Conservation (phyloP, 2,888 invertebrate genomes). For the Chaitophorus viminalis region DNA sequence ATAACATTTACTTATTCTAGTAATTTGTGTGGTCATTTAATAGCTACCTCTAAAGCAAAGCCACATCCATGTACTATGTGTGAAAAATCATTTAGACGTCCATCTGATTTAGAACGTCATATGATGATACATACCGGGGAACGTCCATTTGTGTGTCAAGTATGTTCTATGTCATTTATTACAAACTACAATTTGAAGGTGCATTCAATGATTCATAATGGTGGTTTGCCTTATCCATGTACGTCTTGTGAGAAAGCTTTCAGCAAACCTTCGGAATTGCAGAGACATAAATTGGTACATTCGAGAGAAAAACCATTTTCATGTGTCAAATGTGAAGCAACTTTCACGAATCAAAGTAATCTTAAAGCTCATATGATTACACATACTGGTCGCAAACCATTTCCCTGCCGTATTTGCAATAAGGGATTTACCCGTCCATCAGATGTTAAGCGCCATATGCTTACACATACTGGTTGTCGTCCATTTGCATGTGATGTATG, state of each 20-base stretch:
- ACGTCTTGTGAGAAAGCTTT: conserved; percentile 65
- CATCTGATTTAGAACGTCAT: conserved; percentile 64
- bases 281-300: conserved; percentile 65
- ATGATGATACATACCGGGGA: conserved; percentile 66
- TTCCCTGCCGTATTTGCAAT: conserved; percentile 64
- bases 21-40: conserved; percentile 64
- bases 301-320: conserved; percentile 65
- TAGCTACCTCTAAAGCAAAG: conserved; percentile 64
- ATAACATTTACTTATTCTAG: conserved; percentile 64
- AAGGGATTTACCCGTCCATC: conserved; percentile 65
- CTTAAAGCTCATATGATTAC: conserved; percentile 64
- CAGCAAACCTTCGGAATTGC: conserved; percentile 66
- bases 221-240: conserved; percentile 65
- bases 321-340: conserved; percentile 65
- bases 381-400: conserved; percentile 64
- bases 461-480: conserved; percentile 74
- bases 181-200: conserved; percentile 65
- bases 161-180: conserved; percentile 65
- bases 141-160: conserved; percentile 65
- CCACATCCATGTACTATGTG: conserved; percentile 64
- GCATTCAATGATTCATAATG: conserved; percentile 64
- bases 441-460: conserved; percentile 69
- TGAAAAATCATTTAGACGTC: conserved; percentile 64
- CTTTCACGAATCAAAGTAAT: conserved; percentile 65
- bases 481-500: conserved; percentile 75